Conservation (phyloP, 2,888 invertebrate genomes). For the Rapana venosa region DNA sequence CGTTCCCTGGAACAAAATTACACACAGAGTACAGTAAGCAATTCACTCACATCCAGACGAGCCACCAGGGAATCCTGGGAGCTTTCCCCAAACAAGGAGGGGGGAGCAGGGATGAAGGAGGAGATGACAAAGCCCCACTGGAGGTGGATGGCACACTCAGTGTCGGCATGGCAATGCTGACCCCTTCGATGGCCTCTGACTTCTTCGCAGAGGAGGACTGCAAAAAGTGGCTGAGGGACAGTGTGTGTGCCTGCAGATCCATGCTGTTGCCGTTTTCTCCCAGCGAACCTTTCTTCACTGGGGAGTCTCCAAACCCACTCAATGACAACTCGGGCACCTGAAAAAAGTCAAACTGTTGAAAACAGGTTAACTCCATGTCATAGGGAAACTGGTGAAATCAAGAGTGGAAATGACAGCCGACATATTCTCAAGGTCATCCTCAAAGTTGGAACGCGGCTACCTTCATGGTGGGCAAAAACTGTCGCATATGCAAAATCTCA, state of each 20-base stretch:
- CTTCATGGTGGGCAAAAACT: too few species aligned
- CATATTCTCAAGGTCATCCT: too few species aligned
- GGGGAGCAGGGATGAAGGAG: slow-evolving; percentile 45
- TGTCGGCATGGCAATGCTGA: not conserved
- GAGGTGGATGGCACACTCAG: slow-evolving; percentile 6
- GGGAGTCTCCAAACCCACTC: slow-evolving; percentile 42
- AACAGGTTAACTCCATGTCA: not conserved
- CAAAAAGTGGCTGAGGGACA: slow-evolving; percentile 46
- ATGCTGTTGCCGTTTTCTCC: not conserved
- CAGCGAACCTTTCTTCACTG: slow-evolving; percentile 17
- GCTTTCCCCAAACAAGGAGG: slow-evolving; percentile 66
- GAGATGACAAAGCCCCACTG: slow-evolving; percentile 6
- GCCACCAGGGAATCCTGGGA: slow-evolving; percentile 69
- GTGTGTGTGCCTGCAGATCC: slow-evolving; percentile 79
- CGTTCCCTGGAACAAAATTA: too few species aligned
- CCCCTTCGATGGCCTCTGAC: not conserved
- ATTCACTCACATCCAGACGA: slow-evolving; percentile 68
- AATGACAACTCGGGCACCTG: slow-evolving; percentile 79
- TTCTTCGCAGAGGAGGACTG: slow-evolving; percentile 41
- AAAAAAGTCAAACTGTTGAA: slow-evolving; percentile 47
- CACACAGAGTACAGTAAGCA: not conserved
- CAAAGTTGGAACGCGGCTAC: too few species aligned
- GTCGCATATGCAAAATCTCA: too few species aligned
- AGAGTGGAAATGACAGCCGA: not conserved
- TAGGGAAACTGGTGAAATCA: not conserved